Conservation (phyloP, 2,113 vertebrate species). For the Melanocharis versteri region DNA sequence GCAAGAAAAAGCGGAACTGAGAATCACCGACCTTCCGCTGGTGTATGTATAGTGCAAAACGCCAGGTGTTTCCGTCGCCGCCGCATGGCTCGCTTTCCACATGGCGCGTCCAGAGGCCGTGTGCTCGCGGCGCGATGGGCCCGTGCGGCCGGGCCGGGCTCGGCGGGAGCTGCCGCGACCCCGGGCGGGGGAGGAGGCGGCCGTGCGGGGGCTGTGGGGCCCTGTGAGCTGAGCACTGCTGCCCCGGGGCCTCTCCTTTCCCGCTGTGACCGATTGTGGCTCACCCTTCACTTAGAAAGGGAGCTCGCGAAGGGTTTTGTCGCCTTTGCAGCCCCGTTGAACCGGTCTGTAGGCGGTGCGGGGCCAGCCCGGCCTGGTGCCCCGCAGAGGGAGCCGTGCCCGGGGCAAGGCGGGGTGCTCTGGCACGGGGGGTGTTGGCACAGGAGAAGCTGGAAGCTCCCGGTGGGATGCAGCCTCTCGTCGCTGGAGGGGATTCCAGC, state of each 20-base stretch:
- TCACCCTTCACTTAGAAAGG: too few species aligned
- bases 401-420: not conserved
- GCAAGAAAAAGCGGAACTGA: not conserved
- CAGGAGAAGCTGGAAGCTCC: not conserved
- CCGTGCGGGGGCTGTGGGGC: fast-evolving
- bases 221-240: not conserved
- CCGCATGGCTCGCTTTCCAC: fast-evolving
- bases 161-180: not conserved
- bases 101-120: fast-evolving
- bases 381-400: not conserved
- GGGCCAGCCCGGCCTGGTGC: not conserved
- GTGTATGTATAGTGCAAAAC: not conserved
- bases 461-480: not conserved
- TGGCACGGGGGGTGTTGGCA: fast-evolving
- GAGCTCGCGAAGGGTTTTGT: not conserved
- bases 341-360: not conserved
- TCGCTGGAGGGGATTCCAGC: not conserved
- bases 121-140: fast-evolving
- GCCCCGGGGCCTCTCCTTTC: not conserved
- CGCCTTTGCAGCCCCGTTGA: not conserved
- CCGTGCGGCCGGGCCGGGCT: fast-evolving
- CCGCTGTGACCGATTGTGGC: fast-evolving
- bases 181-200: not conserved
- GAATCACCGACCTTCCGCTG: fast-evolving
- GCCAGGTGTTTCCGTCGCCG: fast-evolving